Evolutionary conservation across 2,888 invertebrate genomes (phyloP).

Genomic region (Scaptomyza reducta): DNA sequence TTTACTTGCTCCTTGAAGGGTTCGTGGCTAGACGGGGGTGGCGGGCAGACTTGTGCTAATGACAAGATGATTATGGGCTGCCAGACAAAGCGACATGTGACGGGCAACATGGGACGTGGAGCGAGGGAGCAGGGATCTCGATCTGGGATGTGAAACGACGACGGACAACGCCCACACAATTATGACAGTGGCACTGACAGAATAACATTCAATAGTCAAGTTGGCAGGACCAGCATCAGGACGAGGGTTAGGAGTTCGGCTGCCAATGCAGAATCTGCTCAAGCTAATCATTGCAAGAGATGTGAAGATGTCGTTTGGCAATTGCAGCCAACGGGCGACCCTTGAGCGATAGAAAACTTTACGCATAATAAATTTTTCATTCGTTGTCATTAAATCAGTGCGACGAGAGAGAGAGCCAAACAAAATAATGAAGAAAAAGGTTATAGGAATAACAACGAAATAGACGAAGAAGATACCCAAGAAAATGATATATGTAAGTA

Average conservation of each 20-base stretch:
- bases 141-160: conserved; percentile 19
- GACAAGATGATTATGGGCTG: conserved; percentile 73
- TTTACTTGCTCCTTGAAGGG: conserved; percentile 25
- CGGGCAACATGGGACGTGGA: conserved; percentile 26
- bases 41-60: conserved; percentile 57
- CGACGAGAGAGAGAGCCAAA: conserved; percentile 10
- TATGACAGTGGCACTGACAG: conserved; percentile 69
- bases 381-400: conserved; percentile 82
- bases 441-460: conserved; percentile 4
- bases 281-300: conserved; percentile 54
- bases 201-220: conserved; percentile 27
- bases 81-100: conserved; percentile 44
- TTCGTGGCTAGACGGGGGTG: conserved; percentile 18
- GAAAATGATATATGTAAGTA: background rate
- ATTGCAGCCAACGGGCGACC: conserved; percentile 53
- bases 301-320: conserved; percentile 58
- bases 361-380: conserved; percentile 83
- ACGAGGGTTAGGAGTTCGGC: conserved; percentile 41
- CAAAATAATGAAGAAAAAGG: background rate
- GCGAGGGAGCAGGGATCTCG: no score
- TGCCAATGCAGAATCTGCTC: conserved; percentile 30
- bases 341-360: conserved; percentile 62
- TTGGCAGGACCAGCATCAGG: conserved; percentile 3
- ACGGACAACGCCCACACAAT: conserved; percentile 68
- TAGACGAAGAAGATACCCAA: background rate